phyloP scores from a whole-genome alignment of 2,113 vertebrate species.

The Passer domesticus region DNA sequence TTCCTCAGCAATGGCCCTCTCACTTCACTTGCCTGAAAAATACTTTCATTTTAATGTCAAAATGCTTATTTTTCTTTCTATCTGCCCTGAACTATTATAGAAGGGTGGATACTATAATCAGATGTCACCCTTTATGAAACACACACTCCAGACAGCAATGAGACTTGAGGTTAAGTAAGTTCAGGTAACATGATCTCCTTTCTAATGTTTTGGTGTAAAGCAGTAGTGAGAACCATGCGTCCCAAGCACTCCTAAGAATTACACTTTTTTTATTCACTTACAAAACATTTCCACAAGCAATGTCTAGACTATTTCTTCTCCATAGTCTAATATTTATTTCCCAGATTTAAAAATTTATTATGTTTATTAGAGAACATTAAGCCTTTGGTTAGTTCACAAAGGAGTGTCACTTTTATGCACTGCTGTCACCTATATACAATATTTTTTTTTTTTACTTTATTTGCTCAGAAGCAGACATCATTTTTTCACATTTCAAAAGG shows the following conservation, averaged over 20 bases:
- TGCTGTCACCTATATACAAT: not conserved
- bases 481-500: not conserved
- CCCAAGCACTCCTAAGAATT: not conserved
- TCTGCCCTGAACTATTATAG: not conserved
- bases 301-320: not conserved
- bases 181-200: not conserved
- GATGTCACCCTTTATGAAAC: not conserved
- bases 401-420: not conserved
- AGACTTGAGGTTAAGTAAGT: not conserved
- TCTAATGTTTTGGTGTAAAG: not conserved
- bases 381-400: slow-evolving; percentile 10
- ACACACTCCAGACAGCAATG: not conserved
- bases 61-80: not conserved
- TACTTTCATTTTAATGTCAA: not conserved
- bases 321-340: not conserved
- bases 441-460: not conserved
- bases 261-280: not conserved
- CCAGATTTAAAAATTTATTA: not conserved
- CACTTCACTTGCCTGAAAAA: not conserved
- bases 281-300: not conserved
- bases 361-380: not conserved
- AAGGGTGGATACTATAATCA: not conserved
- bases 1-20: not conserved
- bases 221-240: not conserved
- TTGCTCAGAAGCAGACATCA: not conserved